A percentile compares a stretch with the other conserved stretches of the same genome.
Conservation (phyloP, 2,888 invertebrate genomes). For the Rhagonycha fulva region DNA sequence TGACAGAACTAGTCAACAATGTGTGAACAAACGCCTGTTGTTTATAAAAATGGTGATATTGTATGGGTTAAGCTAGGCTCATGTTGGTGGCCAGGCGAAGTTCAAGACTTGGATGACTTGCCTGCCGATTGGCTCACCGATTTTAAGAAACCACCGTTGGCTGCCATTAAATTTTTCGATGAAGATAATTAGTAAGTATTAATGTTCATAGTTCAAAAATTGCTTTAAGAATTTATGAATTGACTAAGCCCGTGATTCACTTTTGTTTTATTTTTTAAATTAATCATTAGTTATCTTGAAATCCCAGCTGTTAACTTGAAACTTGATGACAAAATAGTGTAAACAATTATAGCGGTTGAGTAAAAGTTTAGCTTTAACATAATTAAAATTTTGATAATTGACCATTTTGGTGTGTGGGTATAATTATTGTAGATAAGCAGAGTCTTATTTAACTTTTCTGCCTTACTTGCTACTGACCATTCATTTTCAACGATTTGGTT, state of each 20-base stretch:
- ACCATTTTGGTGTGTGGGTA: neutral
- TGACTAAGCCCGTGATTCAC: neutral
- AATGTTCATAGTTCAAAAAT: neutral
- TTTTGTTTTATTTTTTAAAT: neutral
- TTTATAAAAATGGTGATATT: slow-evolving; percentile 74
- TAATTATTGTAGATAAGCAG: neutral
- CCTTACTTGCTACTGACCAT: neutral
- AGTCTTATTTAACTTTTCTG: neutral
- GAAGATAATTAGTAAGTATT: slow-evolving; percentile 79
- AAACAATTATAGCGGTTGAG: neutral
- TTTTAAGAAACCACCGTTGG: slow-evolving; percentile 74
- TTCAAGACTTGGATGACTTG: slow-evolving; percentile 64
- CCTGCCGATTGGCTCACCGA: slow-evolving; percentile 70
- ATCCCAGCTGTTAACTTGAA: neutral
- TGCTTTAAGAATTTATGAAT: neutral
- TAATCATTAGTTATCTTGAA: neutral
- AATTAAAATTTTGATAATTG: neutral
- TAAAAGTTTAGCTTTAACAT: neutral
- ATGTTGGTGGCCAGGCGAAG: slow-evolving; percentile 88
- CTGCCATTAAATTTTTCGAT: slow-evolving; percentile 83
- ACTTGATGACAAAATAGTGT: neutral
- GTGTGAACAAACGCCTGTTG: slow-evolving; percentile 72
- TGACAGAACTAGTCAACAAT: slow-evolving; percentile 52
- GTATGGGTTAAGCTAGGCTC: slow-evolving; percentile 85
- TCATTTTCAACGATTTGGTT: no score